phyloP scores from a whole-genome alignment of 1,140 invertebrate species.

The Eubasilissa regina region DNA sequence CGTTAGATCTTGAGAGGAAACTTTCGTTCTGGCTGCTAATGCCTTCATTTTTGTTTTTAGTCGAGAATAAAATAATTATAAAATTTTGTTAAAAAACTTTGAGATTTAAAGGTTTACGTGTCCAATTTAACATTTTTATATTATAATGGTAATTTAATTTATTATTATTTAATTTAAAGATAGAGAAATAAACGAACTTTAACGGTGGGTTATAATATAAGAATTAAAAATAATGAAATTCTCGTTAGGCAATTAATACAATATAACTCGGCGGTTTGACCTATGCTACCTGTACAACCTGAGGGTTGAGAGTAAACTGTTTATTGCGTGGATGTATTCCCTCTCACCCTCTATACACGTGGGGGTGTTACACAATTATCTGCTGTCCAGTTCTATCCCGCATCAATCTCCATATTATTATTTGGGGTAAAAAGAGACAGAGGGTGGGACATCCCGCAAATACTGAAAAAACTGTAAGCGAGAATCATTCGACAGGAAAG shows the following conservation, averaged over 20 bases:
- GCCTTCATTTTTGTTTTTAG: constrained; percentile 3
- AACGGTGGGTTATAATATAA: no score
- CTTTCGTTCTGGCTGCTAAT: not conserved
- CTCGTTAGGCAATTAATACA: no score
- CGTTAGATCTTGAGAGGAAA: not conserved
- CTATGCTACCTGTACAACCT: constrained; percentile 3
- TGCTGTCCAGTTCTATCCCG: constrained; percentile 11
- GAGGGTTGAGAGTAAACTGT: constrained; percentile 29
- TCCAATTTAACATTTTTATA: no score
- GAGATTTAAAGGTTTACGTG: no score
- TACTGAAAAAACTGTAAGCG: constrained; percentile 12
- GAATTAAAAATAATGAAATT: no score
- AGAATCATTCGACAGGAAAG: not conserved
- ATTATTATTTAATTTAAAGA: no score
- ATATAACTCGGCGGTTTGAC: no score
- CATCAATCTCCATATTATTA: not conserved
- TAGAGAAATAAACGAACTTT: no score
- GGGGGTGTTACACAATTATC: constrained; percentile 10
- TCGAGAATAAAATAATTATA: not conserved
- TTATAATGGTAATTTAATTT: no score
- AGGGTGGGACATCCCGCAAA: not conserved
- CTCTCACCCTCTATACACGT: constrained; percentile 3
- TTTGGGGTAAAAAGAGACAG: constrained; percentile 23
- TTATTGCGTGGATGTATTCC: not conserved
- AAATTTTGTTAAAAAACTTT: no score